These are phyloP conservation scores for Octopus bimaculoides DNA, from an alignment of 1,140 invertebrate genomes.

Conservation along the genomic window DNA sequence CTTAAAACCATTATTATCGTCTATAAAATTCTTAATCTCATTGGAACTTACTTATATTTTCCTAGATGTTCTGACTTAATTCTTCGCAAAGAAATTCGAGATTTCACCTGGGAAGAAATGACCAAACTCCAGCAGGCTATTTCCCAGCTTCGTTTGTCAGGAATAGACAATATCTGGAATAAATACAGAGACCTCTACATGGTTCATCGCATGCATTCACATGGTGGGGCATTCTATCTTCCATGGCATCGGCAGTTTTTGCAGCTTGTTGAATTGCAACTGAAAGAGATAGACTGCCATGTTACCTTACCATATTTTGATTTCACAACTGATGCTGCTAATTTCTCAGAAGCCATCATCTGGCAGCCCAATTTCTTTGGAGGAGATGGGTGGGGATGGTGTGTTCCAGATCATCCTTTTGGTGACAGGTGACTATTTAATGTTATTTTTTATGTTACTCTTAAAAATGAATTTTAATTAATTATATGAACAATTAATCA, in stretches of 20 bases:
- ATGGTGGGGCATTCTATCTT: slow-evolving; percentile 43
- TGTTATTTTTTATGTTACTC: background rate
- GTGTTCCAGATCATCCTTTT: slow-evolving; percentile 50
- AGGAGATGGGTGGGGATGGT: slow-evolving; percentile 31
- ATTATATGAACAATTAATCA: too few species aligned
- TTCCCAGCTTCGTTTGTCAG: slow-evolving; percentile 31
- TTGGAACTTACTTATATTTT: background rate
- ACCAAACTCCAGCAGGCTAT: slow-evolving; percentile 44
- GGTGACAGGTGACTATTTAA: slow-evolving; percentile 22
- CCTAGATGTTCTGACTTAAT: slow-evolving; percentile 37
- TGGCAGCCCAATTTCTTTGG: slow-evolving; percentile 54
- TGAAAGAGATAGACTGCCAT: slow-evolving; percentile 48
- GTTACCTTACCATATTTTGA: slow-evolving; percentile 52
- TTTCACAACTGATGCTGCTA: slow-evolving; percentile 51
- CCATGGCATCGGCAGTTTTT: slow-evolving; percentile 51
- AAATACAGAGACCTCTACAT: slow-evolving; percentile 48
- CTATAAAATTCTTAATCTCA: too few species aligned
- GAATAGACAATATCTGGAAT: slow-evolving; percentile 43
- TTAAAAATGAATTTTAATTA: too few species aligned
- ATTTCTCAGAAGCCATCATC: slow-evolving; percentile 43
- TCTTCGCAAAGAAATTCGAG: slow-evolving; percentile 46
- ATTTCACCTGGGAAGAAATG: slow-evolving; percentile 45
- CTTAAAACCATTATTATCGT: too few species aligned
- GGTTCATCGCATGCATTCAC: slow-evolving; percentile 47
- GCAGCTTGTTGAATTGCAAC: slow-evolving; percentile 40